phyloP scores from a whole-genome alignment of 2,113 vertebrate species.

The Prunella fulvescens region DNA sequence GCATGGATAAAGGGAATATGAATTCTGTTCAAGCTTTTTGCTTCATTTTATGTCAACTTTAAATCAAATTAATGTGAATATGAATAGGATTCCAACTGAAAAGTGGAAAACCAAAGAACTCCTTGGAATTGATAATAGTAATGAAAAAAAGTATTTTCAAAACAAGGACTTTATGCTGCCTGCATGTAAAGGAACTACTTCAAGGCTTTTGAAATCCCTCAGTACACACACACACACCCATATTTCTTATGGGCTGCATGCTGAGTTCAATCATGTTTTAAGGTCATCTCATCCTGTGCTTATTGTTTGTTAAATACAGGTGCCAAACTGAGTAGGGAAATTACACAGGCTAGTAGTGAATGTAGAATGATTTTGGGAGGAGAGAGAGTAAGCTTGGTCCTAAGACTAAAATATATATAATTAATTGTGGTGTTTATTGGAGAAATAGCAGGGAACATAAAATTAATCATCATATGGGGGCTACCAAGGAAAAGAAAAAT shows the following conservation, averaged over 20 bases:
- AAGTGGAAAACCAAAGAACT: neutral
- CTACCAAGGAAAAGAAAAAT: neutral
- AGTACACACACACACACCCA: neutral
- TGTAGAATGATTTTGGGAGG: neutral
- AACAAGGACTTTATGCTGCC: neutral
- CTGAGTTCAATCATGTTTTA: neutral
- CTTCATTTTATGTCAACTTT: neutral
- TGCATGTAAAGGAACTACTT: neutral
- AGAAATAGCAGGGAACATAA: neutral
- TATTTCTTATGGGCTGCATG: neutral
- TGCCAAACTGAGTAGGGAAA: neutral
- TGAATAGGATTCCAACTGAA: neutral
- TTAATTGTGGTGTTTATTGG: neutral
- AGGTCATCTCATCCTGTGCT: neutral
- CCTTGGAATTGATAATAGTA: neutral
- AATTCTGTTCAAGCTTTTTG: neutral
- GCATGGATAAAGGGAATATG: neutral
- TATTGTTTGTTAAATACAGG: neutral
- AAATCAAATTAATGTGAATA: neutral
- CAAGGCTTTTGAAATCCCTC: neutral
- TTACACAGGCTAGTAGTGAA: neutral
- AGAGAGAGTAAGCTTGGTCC: neutral
- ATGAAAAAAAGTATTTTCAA: neutral
- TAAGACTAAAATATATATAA: neutral
- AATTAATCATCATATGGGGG: neutral